Percentiles rank a stretch among this genome's conserved stretches.
Conservation (phyloP, 2,888 invertebrate genomes). For the Muscina levida region DNA sequence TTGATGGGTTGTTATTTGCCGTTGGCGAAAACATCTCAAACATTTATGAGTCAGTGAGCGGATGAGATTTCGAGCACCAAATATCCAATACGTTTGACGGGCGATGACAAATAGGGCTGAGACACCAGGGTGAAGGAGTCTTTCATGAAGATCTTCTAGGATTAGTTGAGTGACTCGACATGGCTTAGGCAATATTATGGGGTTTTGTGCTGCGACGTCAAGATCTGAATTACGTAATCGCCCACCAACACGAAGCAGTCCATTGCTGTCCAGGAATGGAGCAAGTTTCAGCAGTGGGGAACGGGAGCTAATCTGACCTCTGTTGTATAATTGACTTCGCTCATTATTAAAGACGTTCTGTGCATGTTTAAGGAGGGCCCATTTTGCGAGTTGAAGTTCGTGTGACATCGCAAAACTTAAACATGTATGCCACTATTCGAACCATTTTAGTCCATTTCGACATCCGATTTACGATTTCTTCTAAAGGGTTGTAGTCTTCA, state of each 20-base stretch:
- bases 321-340: background rate
- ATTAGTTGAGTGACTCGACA: constrained; percentile 33
- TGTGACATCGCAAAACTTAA: too few species aligned
- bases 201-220: background rate
- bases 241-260: constrained; percentile 47
- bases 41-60: constrained; percentile 42
- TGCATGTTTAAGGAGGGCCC: too few species aligned
- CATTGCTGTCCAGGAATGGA: constrained; percentile 43
- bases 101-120: constrained; percentile 51
- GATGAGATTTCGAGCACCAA: constrained; percentile 50
- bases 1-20: constrained; percentile 27
- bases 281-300: constrained; percentile 37
- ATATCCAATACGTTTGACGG: constrained; percentile 50
- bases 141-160: constrained; percentile 30
- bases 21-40: constrained; percentile 44
- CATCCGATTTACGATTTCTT: background rate
- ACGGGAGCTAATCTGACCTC: background rate
- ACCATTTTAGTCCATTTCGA: constrained; percentile 42
- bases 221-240: constrained; percentile 45
- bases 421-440: constrained; percentile 43
- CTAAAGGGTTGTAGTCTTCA: too few species aligned
- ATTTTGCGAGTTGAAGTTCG: too few species aligned
- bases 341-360: too few species aligned
- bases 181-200: constrained; percentile 33
- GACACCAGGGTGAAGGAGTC: constrained; percentile 48